Base-by-base conservation (phyloP, 1,140 invertebrate species). In the Hydropsyche tenuis region DNA sequence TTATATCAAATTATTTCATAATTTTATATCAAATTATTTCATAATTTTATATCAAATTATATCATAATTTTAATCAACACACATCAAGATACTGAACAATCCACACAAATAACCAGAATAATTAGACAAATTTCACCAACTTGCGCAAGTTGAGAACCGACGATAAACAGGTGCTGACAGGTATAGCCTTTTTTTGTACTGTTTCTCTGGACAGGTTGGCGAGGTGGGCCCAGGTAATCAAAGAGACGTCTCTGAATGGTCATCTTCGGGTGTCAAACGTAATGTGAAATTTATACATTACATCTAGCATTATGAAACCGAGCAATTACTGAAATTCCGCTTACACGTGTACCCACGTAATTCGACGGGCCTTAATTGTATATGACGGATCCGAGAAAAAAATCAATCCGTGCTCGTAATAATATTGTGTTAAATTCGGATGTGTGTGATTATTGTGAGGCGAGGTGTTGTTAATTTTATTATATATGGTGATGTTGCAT, bases 161-260 rank as follows among this genome's bases (percentile, higher is more conserved):
- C 7, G 68, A 6, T 16, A 7, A 37, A 37, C 51, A 70, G 27
- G 68, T 56, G 68, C 43, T 70, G 68, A 70, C 68, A 70, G 68
- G 68, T 70, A 70, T 16, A 70, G 14, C 14, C 25, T 70, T 60
- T 60, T 60, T 60, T 56, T 56, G 16, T 56, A 56, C 23, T 25
- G 22, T 60, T 60, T 23, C 18, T 23, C 23, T 27, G 25, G 60
- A 63, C 46, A 30, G 66, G 25, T 56, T 70, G 45, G 51, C 25
- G 45, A 70, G 68, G 68, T 70, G 46, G 68, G 68, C 68, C 42
- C 68, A 70, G 68, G 68, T 70, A 70, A 70, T 70, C 68, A 70
- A 65, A 45, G 42, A 25, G 11, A 12, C 56, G 56, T 18, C 23
- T 18, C 23, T 25, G 65, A 48, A 48, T 48, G 42, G 43, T 45